Evolutionary conservation across 2,113 vertebrate species (phyloP), one percentile per base, ranked within the genome.

Genomic region (Melierax canorus): DNA sequence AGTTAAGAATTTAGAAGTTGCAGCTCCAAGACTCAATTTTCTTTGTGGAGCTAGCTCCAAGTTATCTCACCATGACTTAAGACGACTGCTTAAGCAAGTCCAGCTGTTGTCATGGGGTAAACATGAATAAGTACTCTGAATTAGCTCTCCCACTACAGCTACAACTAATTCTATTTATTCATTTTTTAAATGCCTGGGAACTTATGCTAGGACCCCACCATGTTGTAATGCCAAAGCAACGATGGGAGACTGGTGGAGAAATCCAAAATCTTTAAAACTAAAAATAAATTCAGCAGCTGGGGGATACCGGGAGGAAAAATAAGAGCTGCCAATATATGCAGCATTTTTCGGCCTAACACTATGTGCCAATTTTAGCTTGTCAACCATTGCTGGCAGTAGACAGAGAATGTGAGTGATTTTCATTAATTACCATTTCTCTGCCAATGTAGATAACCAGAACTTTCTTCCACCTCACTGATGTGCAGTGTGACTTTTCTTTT

Each of bases 351-450:
- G 64, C 48, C 79, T 92, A 32, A 92, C n/a, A 17, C 73, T 85
- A 4, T 56, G 77, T 92, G 94, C 91, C 96, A 92, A 68, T 87
- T 96, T 92, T 89, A 94, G 92, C 86, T 97, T 88, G 63, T 93
- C 75, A 87, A 1, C 87, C 36, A 43, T 39, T 94, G 67, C 69
- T 96, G 74, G 86, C 84, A 91, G 53, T 79, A 92, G 86, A 32
- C 66, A 95, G 66, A 79, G 86, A 92, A 86, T 38, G 30, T 32
- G 83, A 90, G 19, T 75, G 73, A 90, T 92, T 94, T 94, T 96
- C 86, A 92, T 91, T 96, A 94, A 94, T 95, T 96, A 79, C 62
- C 15, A 41, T 79, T 95, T 94, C 58, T n/a, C 80, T 96, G 94
- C 92, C 91, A 95, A 76, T 20, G 58, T 20, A 94, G 86, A 96